Base-by-base conservation (phyloP, 2,888 invertebrate genomes). In the Athetis lepigone region DNA sequence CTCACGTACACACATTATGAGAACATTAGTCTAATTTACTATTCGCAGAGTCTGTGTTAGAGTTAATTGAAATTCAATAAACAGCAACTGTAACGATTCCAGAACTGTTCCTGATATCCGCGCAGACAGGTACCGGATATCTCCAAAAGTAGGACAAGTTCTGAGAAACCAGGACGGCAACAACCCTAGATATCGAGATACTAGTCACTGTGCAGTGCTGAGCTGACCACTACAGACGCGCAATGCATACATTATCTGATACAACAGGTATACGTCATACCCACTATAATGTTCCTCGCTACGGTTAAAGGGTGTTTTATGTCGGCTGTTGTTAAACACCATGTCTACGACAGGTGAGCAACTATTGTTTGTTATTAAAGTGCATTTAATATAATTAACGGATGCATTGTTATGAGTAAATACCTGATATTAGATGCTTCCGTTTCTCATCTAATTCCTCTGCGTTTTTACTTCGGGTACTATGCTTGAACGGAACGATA, bases 171-270 rank as follows among this genome's bases (percentile, higher is more conserved):
- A 70, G 79, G 66, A 43, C 75, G 57, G 61, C 40, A 54, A 59
- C 75, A 79, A 67, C 79, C 79, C 76, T 76, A 70, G 60, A 50
- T 70, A 67, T 79, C 33, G 70, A 58, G 70, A 63, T 61, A 70
- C 29, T 69, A 60, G 46, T 60, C 36, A 40, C 19, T 47, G 73
- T 43, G 51, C 23, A 52, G 47, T 51, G 54, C 39, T 33, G 59
- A 60, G 55, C 54, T 62, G 75, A 46, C 70, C 65, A 57, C 42
- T 52, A 54, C 51, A 59, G 61, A 64, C 79, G 72, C 59, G 69
- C 39, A 50, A 51, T 52, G 63, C 61, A 72, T 75, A 75, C 61
- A 66, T 69, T 71, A 67, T 42, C 23, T 66, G 59, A 54, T 46
- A 69, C 62, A 57, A 56, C 75, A 75, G 70, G 70, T 70, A 75